Evolutionary conservation across 2,888 invertebrate genomes (phyloP).

Genomic region (Tetragnatha montana): DNA sequence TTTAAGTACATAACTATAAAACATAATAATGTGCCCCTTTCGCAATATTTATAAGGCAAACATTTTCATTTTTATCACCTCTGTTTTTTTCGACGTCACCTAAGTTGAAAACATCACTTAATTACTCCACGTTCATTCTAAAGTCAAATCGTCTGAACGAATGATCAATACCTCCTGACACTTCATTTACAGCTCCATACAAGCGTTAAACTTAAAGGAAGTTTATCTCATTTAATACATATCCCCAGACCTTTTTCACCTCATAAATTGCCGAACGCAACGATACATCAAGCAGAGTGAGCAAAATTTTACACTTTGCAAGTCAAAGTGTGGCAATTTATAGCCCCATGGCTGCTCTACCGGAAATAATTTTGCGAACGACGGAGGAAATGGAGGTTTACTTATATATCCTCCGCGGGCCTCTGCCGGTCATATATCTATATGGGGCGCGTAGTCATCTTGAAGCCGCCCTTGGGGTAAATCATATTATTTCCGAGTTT

Average conservation of each 20-base stretch:
- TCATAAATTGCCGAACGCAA: slow-evolving; percentile 48
- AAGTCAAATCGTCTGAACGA: no score
- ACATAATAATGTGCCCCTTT: no score
- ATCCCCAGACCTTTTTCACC: slow-evolving; percentile 35
- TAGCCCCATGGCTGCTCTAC: slow-evolving; percentile 50
- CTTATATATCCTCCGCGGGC: slow-evolving; percentile 36
- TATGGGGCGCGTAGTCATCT: slow-evolving; percentile 1
- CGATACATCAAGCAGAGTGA: slow-evolving; percentile 53
- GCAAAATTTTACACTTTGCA: slow-evolving; percentile 65
- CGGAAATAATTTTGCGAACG: slow-evolving; percentile 62
- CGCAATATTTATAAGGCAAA: no score
- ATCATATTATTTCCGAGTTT: slow-evolving; percentile 64
- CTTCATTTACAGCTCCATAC: slow-evolving; percentile 3
- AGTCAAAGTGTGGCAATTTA: slow-evolving; percentile 66
- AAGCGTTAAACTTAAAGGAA: slow-evolving; percentile 28
- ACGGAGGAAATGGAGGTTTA: slow-evolving; percentile 59
- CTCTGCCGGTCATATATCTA: background rate
- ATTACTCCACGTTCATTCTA: no score
- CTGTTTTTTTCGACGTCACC: no score
- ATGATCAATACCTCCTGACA: background rate
- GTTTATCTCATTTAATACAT: slow-evolving; percentile 57
- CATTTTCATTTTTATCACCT: no score
- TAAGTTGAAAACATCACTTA: no score
- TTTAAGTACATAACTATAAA: no score
- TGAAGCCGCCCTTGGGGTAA: slow-evolving; percentile 37